phyloP scores from a whole-genome alignment of 2,888 invertebrate genomes.

The Nemotelus pantherinus region DNA sequence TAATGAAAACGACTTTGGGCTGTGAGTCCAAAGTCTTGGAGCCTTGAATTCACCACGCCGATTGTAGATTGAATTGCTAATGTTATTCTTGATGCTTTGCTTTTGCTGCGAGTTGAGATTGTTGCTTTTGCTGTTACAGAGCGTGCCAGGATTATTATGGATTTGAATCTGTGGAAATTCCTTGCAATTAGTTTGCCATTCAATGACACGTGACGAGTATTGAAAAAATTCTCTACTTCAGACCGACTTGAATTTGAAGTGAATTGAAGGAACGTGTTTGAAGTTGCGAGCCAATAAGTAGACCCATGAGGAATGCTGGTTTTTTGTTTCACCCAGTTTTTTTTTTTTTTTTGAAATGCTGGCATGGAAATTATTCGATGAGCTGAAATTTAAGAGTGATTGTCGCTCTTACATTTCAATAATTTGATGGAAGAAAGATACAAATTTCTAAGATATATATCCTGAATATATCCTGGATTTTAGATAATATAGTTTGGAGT shows the following conservation, averaged over 20 bases:
- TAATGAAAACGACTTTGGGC: too few species aligned
- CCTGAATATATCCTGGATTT: too few species aligned
- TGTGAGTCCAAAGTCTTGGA: neutral
- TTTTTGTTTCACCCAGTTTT: neutral
- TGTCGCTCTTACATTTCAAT: too few species aligned
- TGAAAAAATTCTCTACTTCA: neutral
- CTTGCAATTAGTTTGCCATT: conserved; percentile 38
- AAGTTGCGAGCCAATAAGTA: neutral
- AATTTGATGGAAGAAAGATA: too few species aligned
- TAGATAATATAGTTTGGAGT: too few species aligned
- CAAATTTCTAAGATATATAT: too few species aligned
- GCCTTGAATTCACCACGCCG: neutral
- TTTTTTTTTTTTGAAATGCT: neutral
- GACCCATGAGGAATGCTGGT: too few species aligned
- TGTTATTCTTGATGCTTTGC: neutral
- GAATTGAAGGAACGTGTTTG: neutral
- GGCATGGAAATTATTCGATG: neutral
- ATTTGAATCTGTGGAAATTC: conserved; percentile 18
- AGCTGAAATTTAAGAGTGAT: too few species aligned
- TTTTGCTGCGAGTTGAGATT: conserved; percentile 16
- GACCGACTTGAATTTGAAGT: neutral
- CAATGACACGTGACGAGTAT: conserved; percentile 35
- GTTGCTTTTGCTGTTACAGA: conserved; percentile 20
- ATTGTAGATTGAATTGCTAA: neutral
- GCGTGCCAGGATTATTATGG: conserved; percentile 36